Percentiles rank a stretch among this genome's conserved stretches.
These are phyloP conservation scores for Caenorhabditis afra DNA, from an alignment of 2,888 invertebrate species.

Conservation along the genomic window DNA sequence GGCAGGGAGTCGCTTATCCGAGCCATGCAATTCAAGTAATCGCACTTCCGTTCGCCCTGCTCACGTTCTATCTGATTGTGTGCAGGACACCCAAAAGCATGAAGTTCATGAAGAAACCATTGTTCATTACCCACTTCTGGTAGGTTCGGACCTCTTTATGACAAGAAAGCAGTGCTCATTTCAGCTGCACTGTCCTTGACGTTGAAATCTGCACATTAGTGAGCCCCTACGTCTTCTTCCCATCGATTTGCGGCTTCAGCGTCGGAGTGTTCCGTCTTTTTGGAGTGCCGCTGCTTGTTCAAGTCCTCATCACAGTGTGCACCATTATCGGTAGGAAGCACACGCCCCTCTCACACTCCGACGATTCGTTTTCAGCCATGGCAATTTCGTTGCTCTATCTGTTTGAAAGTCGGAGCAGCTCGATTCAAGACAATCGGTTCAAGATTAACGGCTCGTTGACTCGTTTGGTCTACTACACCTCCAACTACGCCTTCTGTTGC, in stretches of 20 bases:
- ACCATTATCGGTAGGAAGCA: slow-evolving; percentile 27
- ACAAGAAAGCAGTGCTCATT: too few relatives aligned
- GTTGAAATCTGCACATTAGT: slow-evolving; percentile 5
- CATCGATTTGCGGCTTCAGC: not conserved
- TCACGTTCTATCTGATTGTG: slow-evolving; percentile 18
- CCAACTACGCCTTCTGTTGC: not conserved
- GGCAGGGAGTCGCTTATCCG: slow-evolving; percentile 26
- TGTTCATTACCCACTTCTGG: slow-evolving; percentile 19
- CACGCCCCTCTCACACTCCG: too few relatives aligned
- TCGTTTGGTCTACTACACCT: slow-evolving; percentile 1
- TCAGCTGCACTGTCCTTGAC: slow-evolving; percentile 15
- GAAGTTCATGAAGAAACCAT: slow-evolving; percentile 9
- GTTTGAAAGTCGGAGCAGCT: slow-evolving; percentile 7
- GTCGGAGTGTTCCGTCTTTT: slow-evolving; percentile 18
- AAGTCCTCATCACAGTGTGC: not conserved
- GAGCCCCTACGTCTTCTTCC: slow-evolving; percentile 26
- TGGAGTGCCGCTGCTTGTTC: slow-evolving; percentile 2
- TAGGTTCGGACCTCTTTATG: too few relatives aligned
- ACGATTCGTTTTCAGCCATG: slow-evolving; percentile 3
- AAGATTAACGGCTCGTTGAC: not conserved
- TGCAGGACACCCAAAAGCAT: slow-evolving; percentile 24
- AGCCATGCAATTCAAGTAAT: slow-evolving; percentile 21
- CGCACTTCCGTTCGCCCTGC: slow-evolving; percentile 13
- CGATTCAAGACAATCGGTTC: not conserved
- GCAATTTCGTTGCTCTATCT: not conserved